Conservation (phyloP, 2,797 vertebrate genomes). For the Spinus olivaceus region DNA sequence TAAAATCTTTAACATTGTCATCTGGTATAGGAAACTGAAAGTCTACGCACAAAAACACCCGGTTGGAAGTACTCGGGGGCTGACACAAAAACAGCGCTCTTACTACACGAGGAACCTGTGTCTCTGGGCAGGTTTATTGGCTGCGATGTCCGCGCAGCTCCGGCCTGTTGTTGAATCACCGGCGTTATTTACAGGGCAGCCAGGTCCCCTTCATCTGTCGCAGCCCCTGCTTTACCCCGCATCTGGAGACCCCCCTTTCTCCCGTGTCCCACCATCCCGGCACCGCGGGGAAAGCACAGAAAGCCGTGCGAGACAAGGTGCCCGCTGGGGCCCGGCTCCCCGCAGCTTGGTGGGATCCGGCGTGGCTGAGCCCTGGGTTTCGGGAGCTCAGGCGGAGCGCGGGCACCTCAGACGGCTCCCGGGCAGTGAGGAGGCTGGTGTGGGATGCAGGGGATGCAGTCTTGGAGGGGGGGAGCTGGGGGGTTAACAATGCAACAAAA, state of each 20-base stretch:
- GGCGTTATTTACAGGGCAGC: no score
- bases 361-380: not conserved
- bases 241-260: not conserved
- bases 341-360: not conserved
- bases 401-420: not conserved
- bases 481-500: not conserved
- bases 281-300: not conserved
- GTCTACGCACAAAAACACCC: not conserved
- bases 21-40: conserved; percentile 26
- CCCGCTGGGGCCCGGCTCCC: not conserved
- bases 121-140: not conserved
- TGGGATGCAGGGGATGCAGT: not conserved
- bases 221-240: not conserved
- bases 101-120: not conserved
- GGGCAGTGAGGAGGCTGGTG: not conserved
- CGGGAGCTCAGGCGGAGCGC: not conserved
- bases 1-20: not conserved
- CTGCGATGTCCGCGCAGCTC: not conserved
- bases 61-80: not conserved
- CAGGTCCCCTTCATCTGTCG: not conserved
- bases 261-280: not conserved
- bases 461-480: accelerated
- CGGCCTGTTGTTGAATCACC: not conserved
- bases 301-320: accelerated
- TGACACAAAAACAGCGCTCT: not conserved